phyloP scores from a whole-genome alignment of 2,113 vertebrate genomes.

The Eretmochelys imbricata region DNA sequence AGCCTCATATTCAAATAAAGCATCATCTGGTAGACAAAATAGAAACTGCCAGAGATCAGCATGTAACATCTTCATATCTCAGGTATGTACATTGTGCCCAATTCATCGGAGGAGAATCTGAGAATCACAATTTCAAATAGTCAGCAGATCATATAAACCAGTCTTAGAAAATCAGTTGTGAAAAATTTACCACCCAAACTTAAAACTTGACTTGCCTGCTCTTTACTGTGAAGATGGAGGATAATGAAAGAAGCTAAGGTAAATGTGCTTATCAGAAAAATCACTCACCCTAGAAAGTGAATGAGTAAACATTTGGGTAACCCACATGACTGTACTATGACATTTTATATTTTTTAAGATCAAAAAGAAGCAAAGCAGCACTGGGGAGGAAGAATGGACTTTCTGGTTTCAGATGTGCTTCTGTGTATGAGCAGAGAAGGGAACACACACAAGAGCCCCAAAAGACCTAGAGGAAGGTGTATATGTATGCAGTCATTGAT shows the following conservation, averaged over 20 bases:
- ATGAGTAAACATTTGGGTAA: background rate
- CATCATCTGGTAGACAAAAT: background rate
- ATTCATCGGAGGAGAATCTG: background rate
- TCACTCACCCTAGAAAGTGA: background rate
- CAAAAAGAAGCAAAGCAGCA: background rate
- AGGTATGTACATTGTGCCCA: background rate
- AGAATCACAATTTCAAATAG: background rate
- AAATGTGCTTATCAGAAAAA: background rate
- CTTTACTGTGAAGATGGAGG: background rate
- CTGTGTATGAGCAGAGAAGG: background rate
- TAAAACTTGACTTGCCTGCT: background rate
- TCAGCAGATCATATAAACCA: background rate
- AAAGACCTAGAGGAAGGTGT: background rate
- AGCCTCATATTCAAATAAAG: background rate
- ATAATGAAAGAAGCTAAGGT: background rate
- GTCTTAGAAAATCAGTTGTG: background rate
- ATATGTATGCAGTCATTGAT: background rate
- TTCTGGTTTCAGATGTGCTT: background rate
- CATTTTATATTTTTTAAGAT: background rate
- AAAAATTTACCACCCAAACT: background rate
- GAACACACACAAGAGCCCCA: background rate
- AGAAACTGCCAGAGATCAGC: background rate
- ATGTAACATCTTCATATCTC: background rate
- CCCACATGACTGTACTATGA: background rate
- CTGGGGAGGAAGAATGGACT: background rate